Conservation (phyloP, 2,888 invertebrate species). For the Rotaria magnacalcarata region DNA sequence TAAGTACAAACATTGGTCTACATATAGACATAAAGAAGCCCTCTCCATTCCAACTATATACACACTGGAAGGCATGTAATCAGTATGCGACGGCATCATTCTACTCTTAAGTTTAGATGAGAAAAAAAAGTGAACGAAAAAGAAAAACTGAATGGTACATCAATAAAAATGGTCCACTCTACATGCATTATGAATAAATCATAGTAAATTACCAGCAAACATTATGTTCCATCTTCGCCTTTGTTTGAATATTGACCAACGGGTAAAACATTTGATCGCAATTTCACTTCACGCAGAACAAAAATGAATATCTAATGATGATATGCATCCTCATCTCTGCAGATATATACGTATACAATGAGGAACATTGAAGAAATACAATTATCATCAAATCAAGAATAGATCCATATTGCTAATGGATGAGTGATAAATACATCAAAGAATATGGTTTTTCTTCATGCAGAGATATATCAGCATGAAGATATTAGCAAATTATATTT, state of each 20-base stretch:
- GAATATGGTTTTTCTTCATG: neutral
- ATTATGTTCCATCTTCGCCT: too few relatives aligned
- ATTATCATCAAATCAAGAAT: neutral
- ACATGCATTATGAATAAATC: neutral
- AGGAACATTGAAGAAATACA: neutral
- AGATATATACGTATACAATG: neutral
- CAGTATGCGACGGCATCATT: slow-evolving; percentile 2
- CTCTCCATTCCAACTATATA: neutral
- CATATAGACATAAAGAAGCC: neutral
- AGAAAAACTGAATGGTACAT: neutral
- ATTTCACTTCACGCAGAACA: neutral
- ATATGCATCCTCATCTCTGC: neutral
- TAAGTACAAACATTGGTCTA: neutral
- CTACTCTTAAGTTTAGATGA: neutral
- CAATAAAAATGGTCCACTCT: neutral
- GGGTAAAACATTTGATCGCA: neutral
- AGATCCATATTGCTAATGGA: neutral
- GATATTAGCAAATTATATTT: neutral
- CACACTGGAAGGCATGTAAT: neutral
- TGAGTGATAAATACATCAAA: neutral
- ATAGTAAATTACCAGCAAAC: too few relatives aligned
- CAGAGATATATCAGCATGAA: neutral
- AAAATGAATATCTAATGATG: neutral
- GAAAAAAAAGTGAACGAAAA: neutral
- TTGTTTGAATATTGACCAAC: neutral